Evolutionary conservation across 2,888 invertebrate species (phyloP), one percentile per base, ranked within the genome.

Genomic region (Eugnorisma glareosa): DNA sequence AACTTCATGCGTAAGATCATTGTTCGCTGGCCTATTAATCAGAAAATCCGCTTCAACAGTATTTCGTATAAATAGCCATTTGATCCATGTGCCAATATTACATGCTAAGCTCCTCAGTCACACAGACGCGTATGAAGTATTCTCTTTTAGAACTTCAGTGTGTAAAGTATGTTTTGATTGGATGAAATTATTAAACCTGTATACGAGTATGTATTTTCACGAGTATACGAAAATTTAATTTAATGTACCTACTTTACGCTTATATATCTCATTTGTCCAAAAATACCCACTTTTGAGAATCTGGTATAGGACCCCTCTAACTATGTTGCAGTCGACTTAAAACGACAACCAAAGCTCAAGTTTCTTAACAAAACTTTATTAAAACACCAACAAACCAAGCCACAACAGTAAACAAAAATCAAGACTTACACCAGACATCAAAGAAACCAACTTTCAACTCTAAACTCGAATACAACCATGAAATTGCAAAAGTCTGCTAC

Each of bases 1-100:
- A 88, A 69, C 77, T 83, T 87, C 87, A 88, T 88, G 87, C 89
- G 87, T 88, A 81, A 88, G 71, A 88, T 87, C 79, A 87, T 88
- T 88, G 89, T 83, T 76, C 79, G 75, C 51, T 85, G 87, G 87
- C 87, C 89, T 88, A 87, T 82, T 85, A 84, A 88, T 82, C 82
- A 82, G 79, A 87, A 81, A 74, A 37, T 54, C 61, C 77, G 83
- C 87, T 88, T 76, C 76, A 81, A 61, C 54, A 67, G 37, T 63
- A 77, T 68, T 83, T 79, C 73, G 66, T 82, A 88, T 85, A 82
- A 81, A 85, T 81, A 88, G 69, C 69, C 63, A 64, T 66, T 64
- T 76, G 66, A 67, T 63, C 51, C 24, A 51, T 43, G 45, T 74
- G 59, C n/a, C 51, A 71, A 66, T 73, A 71, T 71, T 28, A 68